Percentiles rank a stretch among this genome's conserved stretches.
Conservation (phyloP, 2,797 vertebrate genomes). For the Hylomyscus alleni region DNA sequence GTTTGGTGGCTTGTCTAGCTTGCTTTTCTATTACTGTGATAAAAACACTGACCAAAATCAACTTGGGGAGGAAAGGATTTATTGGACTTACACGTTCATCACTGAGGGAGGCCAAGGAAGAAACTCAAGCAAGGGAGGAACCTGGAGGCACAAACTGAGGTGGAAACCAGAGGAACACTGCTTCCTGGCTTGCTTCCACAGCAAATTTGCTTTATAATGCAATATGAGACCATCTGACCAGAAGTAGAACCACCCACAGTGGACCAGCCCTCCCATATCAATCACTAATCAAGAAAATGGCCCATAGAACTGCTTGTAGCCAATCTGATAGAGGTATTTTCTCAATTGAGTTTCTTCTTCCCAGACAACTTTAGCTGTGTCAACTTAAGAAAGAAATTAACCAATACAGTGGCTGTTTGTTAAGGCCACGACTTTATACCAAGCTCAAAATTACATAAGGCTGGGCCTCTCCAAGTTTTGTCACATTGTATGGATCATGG, state of each 20-base stretch:
- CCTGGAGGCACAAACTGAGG: background rate
- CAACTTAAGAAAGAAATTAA: background rate
- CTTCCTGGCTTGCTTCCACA: background rate
- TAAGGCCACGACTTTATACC: slow-evolving; percentile 20
- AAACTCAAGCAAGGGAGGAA: background rate
- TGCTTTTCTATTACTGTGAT: background rate
- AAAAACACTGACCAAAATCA: background rate
- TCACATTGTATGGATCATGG: background rate
- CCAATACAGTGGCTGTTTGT: background rate
- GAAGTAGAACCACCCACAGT: background rate
- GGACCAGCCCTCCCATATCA: background rate
- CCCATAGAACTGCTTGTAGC: background rate
- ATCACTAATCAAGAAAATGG: background rate
- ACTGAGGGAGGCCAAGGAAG: background rate
- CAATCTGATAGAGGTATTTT: background rate
- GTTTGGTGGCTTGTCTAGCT: background rate
- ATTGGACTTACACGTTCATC: background rate
- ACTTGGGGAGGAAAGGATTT: background rate
- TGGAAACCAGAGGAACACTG: background rate
- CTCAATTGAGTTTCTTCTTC: background rate
- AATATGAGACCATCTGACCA: background rate
- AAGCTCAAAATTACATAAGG: background rate
- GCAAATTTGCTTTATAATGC: background rate
- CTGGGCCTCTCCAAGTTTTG: background rate
- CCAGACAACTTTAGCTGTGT: background rate